Evolutionary conservation across 2,113 vertebrate species (phyloP).

Genomic region (Toxotes chatareus): DNA sequence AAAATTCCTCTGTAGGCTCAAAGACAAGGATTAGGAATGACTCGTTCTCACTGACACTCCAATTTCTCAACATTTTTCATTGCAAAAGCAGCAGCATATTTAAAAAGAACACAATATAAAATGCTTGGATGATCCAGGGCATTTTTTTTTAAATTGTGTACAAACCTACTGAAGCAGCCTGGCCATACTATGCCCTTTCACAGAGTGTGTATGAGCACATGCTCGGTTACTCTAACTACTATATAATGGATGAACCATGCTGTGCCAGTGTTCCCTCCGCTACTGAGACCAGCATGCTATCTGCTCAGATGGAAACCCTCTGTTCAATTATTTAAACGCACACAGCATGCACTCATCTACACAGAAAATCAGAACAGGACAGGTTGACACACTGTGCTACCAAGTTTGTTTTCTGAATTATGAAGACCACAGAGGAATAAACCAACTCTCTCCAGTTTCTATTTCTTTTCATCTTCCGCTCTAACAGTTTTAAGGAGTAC

Average conservation of each 20-base stretch:
- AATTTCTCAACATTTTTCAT: background rate
- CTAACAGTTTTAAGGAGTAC: too few species aligned
- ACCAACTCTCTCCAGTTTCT: background rate
- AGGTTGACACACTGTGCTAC: background rate
- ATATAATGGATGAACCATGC: slow-evolving; percentile 49
- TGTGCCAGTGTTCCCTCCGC: slow-evolving; percentile 25
- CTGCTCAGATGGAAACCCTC: slow-evolving; percentile 38
- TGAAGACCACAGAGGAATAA: background rate
- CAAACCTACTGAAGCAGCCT: background rate
- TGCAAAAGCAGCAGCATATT: background rate
- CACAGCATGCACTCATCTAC: background rate
- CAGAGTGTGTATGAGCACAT: background rate
- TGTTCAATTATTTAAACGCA: slow-evolving; percentile 62
- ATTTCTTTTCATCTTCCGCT: background rate
- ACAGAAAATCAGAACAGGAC: background rate
- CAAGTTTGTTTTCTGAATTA: background rate
- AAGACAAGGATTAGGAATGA: slow-evolving; percentile 4
- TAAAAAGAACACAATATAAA: background rate
- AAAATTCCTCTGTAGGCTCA: slow-evolving; percentile 8
- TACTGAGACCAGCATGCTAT: slow-evolving; percentile 24
- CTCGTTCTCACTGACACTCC: background rate
- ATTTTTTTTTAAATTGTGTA: background rate
- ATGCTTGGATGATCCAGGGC: background rate
- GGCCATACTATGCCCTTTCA: background rate
- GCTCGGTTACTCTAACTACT: slow-evolving; percentile 19